Evolutionary conservation across 23 tunicate species (phyloP), one percentile per base, ranked within the genome.

Genomic region (Corella eumyota): DNA sequence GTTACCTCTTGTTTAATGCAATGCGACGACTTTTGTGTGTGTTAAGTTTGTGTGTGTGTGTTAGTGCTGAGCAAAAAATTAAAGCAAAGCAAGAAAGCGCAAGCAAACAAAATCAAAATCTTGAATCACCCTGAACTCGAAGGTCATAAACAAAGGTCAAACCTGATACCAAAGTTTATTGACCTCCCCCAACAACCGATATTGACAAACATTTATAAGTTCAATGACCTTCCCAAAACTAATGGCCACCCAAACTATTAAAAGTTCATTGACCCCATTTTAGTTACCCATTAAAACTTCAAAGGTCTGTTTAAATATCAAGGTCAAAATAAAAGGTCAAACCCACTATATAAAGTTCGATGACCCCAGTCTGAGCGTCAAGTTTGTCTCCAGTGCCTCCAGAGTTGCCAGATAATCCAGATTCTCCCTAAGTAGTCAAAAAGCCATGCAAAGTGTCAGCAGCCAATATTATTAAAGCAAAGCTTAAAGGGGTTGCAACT

Each of bases 401-500:
- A 3, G 68, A 62, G 52, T 26, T 62, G 53, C 68, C 68, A 1
- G 68, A 32, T 52, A 62, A 25, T 6, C 68, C 68, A 33, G 53
- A 32, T 40, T 62, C 68, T 37, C 68, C 68, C 68, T 62, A 38
- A 32, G 29, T 26, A 51, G 40, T 62, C n/a, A n/a, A n/a, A n/a
- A 62, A 62, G 40, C 68, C 68, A 62, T 62, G 68, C 68, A 62
- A 51, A 40, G 66, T 49, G 24, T 32, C 40, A 62, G 68, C 68
- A 40, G 40, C 68, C 40, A 40, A 34, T 34, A 25, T 62, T 54
- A 19, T 26, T n/a, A n/a, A n/a, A n/a, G n/a, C n/a, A n/a, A n/a
- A n/a, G n/a, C n/a, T n/a, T n/a, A n/a, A n/a, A n/a, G n/a, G n/a
- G n/a, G n/a, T n/a, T n/a, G n/a, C n/a, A n/a, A n/a, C n/a, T n/a